Evolutionary conservation across 2,888 invertebrate genomes (phyloP).

Genomic region (Cephus rjabovi): DNA sequence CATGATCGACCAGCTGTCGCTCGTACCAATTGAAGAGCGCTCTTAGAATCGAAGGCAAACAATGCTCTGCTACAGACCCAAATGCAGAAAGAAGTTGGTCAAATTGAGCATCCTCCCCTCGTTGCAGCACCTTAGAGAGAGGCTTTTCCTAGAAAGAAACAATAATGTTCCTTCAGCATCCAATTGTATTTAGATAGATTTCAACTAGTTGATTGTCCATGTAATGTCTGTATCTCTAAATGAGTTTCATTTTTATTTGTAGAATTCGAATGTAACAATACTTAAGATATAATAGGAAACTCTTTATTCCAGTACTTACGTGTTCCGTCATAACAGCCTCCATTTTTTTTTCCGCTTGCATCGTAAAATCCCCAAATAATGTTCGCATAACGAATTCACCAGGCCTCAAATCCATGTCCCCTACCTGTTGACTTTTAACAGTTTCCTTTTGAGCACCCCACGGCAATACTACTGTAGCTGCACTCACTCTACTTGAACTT

Average conservation of each 20-base stretch:
- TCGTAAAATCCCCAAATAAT: conserved; percentile 94
- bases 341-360: conserved; percentile 95
- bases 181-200: too few species aligned
- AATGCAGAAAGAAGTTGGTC: conserved; percentile 94
- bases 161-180: too few species aligned
- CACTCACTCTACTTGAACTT: conserved; percentile 60
- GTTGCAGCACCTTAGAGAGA: conserved; percentile 93
- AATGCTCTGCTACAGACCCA: conserved; percentile 96
- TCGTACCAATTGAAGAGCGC: conserved; percentile 97
- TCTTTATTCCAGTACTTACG: conserved; percentile 66
- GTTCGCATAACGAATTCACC: conserved; percentile 97
- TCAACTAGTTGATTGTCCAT: too few species aligned
- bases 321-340: conserved; percentile 93
- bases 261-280: too few species aligned
- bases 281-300: too few species aligned
- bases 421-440: conserved; percentile 59
- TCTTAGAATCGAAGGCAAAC: conserved; percentile 91
- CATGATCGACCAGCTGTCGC: conserved; percentile 80
- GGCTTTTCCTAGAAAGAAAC: conserved; percentile 81
- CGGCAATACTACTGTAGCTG: conserved; percentile 71
- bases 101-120: conserved; percentile 95
- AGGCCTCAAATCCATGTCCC: conserved; percentile 80
- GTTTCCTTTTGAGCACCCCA: conserved; percentile 86
- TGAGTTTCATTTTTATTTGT: too few species aligned
- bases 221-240: too few species aligned